Percentiles rank a stretch among this genome's conserved stretches.
Evolutionary conservation across 2,797 vertebrate genomes (phyloP).

Genomic region (Alectoris magna): DNA sequence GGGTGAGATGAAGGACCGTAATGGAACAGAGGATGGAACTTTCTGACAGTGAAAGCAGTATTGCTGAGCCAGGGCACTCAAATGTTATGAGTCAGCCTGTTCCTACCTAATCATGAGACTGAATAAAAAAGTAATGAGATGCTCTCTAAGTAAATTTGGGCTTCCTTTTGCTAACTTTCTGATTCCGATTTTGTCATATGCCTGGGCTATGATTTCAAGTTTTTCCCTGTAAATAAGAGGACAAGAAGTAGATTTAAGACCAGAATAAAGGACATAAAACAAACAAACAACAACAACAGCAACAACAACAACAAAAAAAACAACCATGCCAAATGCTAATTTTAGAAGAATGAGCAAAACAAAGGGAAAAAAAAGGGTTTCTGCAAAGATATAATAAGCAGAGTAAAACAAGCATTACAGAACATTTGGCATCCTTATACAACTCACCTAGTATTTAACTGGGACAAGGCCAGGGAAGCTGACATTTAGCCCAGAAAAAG

Average conservation of each 20-base stretch:
- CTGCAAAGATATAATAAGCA: neutral
- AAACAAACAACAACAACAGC: neutral
- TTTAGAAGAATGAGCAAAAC: neutral
- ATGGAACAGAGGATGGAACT: neutral
- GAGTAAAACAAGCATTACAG: neutral
- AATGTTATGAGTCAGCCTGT: constrained; percentile 49
- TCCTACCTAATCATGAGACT: constrained; percentile 47
- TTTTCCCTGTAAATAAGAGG: neutral
- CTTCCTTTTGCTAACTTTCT: neutral
- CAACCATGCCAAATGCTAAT: neutral
- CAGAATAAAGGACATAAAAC: neutral
- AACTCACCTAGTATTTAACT: constrained; percentile 46
- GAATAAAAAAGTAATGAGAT: constrained; percentile 57
- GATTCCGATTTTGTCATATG: neutral
- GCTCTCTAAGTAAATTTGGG: constrained; percentile 29
- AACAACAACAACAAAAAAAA: too few relatives aligned
- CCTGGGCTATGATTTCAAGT: neutral
- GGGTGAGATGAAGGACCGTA: neutral
- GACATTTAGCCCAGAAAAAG: constrained; percentile 20
- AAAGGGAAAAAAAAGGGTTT: neutral
- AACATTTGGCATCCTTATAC: neutral
- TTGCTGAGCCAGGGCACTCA: constrained; percentile 50
- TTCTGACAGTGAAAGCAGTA: constrained; percentile 21
- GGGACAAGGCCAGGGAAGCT: constrained; percentile 1
- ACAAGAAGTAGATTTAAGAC: neutral